Base-by-base conservation (phyloP, 2,888 invertebrate genomes). In the Amblyjoppa proteus region DNA sequence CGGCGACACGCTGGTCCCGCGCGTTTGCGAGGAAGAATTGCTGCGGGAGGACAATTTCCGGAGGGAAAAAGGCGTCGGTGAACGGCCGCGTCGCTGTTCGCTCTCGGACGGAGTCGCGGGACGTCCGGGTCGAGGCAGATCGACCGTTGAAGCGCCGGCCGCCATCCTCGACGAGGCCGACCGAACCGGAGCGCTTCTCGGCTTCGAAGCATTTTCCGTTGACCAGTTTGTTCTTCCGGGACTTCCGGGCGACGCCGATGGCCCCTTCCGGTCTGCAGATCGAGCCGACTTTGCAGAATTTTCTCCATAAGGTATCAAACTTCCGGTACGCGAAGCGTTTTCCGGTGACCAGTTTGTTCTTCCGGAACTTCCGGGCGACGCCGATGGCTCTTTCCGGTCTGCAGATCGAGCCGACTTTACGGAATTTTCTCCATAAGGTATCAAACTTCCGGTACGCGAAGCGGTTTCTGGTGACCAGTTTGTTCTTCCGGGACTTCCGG, bases 121-220 rank as follows among this genome's bases (percentile, higher is more conserved):
- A 1, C 80, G 56, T 28, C 31, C 70, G 1, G 51, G 45, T 49
- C 11, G 38, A 13, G 20, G 34, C 1, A 76, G 45, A 83, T 85
- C 85, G 16, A 28, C 28, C 9, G 28, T 16, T 6, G 68, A 76
- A 41, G 84, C 76, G 20, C 34, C 64, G 45, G 58, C 53, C 20
- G 28, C 34, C 9, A 61, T 51, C 16, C 70, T 71, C 45, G 78
- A 81, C 4, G 73, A 58, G 16, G 66, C 58, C 34, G 80, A 83
- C 38, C 71, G 80, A 1, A 58, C 66, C 4, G 79, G 58, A 25
- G 61, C 31, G 41, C 78, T 82, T 71, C 53, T 68, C 2, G 45
- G 20, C 28, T 68, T 79, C 41, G 71, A 20, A 20, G 20, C 20
- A 20, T 20, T 20, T 20, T 20, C 20, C 20, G 20, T 20, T 20